Percentiles rank a stretch among this genome's conserved stretches.
Conservation (phyloP, 2,888 invertebrate genomes). For the Ypsolopha sequella region DNA sequence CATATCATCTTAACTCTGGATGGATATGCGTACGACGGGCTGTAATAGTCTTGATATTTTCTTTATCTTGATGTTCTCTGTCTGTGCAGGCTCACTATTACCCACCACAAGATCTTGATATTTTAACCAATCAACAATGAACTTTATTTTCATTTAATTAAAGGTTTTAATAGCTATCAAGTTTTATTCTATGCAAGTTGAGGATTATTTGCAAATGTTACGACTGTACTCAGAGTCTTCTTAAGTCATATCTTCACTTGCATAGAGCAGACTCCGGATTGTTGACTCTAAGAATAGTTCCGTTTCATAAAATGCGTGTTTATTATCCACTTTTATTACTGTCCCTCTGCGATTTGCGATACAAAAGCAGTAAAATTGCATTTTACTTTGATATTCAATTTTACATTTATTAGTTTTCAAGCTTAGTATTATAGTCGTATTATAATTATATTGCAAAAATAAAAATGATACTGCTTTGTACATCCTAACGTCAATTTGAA, state of each 20-base stretch:
- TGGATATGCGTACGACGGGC: conserved; percentile 59
- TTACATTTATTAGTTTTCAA: no score
- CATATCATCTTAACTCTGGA: conserved; percentile 11
- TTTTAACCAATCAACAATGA: conserved; percentile 19
- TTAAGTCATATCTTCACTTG: conserved; percentile 5
- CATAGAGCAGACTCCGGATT: no score
- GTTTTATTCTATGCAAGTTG: conserved; percentile 17
- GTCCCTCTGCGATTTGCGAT: neutral
- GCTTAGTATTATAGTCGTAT: no score
- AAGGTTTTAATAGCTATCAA: conserved; percentile 50
- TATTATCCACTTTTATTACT: no score
- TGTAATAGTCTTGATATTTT: conserved; percentile 69
- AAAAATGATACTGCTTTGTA: no score
- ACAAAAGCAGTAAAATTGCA: neutral
- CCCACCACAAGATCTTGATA: neutral
- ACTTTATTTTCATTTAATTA: conserved; percentile 11
- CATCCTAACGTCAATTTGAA: no score
- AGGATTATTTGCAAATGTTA: conserved; percentile 59
- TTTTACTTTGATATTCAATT: no score
- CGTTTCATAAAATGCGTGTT: no score
- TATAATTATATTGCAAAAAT: no score
- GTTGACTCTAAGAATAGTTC: no score
- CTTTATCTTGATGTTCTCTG: conserved; percentile 44
- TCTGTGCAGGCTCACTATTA: neutral
- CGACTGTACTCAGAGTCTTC: conserved; percentile 27